These are phyloP conservation scores for Cotesia typhae DNA, from an alignment of 1,140 invertebrate genomes.

Conservation along the genomic window DNA sequence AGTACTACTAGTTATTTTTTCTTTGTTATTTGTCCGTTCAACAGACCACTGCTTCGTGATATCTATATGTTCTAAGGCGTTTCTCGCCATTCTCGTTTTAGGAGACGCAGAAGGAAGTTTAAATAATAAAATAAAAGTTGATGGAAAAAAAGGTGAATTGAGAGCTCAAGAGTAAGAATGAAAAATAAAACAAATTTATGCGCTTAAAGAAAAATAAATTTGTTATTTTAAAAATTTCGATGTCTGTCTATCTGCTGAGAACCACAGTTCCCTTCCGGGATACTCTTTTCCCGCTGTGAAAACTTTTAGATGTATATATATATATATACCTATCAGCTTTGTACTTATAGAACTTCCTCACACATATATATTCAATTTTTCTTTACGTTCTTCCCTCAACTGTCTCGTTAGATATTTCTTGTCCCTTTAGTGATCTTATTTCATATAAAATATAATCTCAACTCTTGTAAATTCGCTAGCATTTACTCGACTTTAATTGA, in stretches of 20 bases:
- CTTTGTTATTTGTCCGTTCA: constrained; percentile 23
- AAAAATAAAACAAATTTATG: constrained; percentile 15
- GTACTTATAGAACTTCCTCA: neutral
- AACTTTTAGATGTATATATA: constrained; percentile 16
- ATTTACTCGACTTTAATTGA: constrained; percentile 22
- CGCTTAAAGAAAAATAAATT: constrained; percentile 4
- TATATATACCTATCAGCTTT: neutral
- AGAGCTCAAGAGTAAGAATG: neutral
- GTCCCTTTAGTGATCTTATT: constrained; percentile 5
- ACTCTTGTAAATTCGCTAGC: neutral
- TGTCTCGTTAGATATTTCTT: constrained; percentile 29
- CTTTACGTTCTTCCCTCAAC: neutral
- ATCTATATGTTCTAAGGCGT: neutral
- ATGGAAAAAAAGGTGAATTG: neutral
- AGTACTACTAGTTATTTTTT: constrained; percentile 22
- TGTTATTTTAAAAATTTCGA: constrained; percentile 13
- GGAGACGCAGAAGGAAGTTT: neutral
- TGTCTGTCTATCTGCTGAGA: constrained; percentile 28
- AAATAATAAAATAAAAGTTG: neutral
- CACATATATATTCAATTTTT: constrained; percentile 8
- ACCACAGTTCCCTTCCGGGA: constrained; percentile 31
- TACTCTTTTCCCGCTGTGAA: neutral
- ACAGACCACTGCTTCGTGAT: constrained; percentile 2
- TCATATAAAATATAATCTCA: neutral
- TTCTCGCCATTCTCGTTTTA: constrained; percentile 23